Evolutionary conservation across 2,113 vertebrate genomes (phyloP).

Genomic region (Laticauda colubrina): DNA sequence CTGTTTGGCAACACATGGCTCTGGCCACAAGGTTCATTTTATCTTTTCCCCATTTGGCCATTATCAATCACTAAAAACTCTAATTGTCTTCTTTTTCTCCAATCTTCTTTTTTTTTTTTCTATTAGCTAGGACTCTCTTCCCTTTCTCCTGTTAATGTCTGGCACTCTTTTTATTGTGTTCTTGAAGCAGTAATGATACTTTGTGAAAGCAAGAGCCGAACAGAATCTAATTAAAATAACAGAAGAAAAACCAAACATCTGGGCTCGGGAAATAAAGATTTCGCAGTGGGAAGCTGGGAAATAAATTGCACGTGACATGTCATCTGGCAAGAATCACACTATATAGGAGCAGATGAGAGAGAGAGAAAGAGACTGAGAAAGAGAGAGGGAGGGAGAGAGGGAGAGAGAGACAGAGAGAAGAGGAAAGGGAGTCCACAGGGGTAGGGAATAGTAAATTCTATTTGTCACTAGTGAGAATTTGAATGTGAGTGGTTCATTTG

Average conservation of each 20-base stretch:
- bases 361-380: too few species aligned
- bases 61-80: neutral
- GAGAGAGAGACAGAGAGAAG: neutral
- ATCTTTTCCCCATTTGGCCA: neutral
- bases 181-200: neutral
- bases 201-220: constrained; percentile 6
- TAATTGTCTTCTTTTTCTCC: neutral
- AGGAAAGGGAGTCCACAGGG: neutral
- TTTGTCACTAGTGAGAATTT: neutral
- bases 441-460: neutral
- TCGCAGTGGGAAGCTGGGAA: neutral
- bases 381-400: neutral
- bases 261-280: constrained; percentile 33
- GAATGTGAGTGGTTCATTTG: neutral
- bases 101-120: neutral
- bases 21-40: neutral
- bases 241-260: constrained; percentile 21
- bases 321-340: neutral
- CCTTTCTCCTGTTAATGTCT: neutral
- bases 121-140: neutral
- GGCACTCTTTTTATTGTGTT: neutral
- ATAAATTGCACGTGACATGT: constrained; percentile 8
- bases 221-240: constrained; percentile 34
- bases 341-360: neutral
- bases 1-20: neutral